Evolutionary conservation across 2,797 vertebrate species (phyloP), one percentile per base, ranked within the genome.

Genomic region (Sphenodon punctatus): DNA sequence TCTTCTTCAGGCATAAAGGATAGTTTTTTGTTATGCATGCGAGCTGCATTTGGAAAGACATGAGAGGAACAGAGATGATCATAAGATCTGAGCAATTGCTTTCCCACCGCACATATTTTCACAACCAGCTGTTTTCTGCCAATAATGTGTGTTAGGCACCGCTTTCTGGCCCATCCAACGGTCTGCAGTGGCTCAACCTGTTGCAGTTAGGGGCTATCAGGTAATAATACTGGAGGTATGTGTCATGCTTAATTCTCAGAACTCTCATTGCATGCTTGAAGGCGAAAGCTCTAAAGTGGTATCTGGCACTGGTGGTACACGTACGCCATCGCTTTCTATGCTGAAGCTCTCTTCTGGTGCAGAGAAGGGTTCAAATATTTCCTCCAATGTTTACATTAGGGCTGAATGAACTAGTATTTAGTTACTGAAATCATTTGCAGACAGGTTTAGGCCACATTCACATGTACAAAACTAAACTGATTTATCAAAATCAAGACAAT

Each of bases 221-320:
- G n/a, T n/a, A 17, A 49, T 27, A 14, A n/a, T 51, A 51, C 14
- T n/a, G 9, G 58, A 67, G 42, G 16, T n/a, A n/a, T 60, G 9
- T 3, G 30, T 75, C 55, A 38, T 61, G 41, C 22, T 60, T 6
- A 27, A 60, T 75, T n/a, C 8, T 30, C 25, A 81, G 27, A 74
- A 32, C 20, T 3, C 85, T 64, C 51, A 3, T 75, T 17, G 27
- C 48, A 83, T n/a, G 88, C 76, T 55, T 16, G 59, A 46, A 11
- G 60, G 12, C 32, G 80, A 32, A 6, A 39, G 9, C 76, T 25
- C 2, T 45, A 2, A n/a, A 1, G 16, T 23, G 9, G 23, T 36
- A 34, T 13, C 20, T 6, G 56, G 59, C 27, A 4, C 27, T 53
- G 51, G 16, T 53, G n/a, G 53, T 9, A 5, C 53, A 27, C 27